Conservation (phyloP, 2,113 vertebrate genomes). For the Mustela lutreola region DNA sequence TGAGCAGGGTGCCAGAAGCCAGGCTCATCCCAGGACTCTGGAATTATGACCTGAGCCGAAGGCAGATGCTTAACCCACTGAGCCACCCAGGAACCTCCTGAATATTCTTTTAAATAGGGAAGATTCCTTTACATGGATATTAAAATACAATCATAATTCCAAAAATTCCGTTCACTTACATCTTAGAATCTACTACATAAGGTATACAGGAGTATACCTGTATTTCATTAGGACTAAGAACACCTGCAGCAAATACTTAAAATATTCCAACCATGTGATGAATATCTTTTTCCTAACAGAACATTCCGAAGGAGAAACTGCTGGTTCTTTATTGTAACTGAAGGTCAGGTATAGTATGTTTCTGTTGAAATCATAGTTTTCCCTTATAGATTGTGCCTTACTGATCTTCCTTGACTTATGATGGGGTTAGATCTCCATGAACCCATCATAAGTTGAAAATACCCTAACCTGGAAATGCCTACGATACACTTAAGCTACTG, state of each 20-base stretch:
- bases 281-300: not conserved
- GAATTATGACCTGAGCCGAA: too few relatives aligned
- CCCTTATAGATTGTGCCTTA: not conserved
- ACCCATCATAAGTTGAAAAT: not conserved
- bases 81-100: too few relatives aligned
- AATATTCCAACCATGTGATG: not conserved
- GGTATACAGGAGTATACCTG: not conserved
- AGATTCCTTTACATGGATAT: not conserved
- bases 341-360: not conserved
- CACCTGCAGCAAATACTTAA: not conserved
- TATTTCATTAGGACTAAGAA: not conserved
- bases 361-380: not conserved
- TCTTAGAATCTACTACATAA: not conserved
- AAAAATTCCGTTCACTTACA: not conserved
- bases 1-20: too few relatives aligned
- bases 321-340: not conserved
- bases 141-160: not conserved
- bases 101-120: not conserved
- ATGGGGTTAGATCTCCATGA: not conserved
- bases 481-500: not conserved
- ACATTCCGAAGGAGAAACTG: constrained; percentile 13
- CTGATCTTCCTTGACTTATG: not conserved
- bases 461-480: not conserved
- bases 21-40: too few relatives aligned
- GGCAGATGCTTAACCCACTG: too few relatives aligned